Evolutionary conservation across 2,888 invertebrate species (phyloP).

Genomic region (Lasioglossum oenotherae): DNA sequence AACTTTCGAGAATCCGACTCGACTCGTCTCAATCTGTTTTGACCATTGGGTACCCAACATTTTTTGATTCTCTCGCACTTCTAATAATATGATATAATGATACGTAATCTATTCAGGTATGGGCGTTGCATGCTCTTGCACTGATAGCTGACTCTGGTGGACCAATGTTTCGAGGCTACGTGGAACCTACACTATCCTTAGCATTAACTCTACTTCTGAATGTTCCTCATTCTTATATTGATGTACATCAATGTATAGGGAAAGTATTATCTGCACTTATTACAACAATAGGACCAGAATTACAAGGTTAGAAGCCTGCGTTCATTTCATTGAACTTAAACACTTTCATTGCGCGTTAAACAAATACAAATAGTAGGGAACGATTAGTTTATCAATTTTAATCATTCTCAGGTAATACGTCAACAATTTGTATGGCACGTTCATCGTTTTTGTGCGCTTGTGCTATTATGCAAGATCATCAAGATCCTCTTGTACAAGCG

Average conservation of each 20-base stretch:
- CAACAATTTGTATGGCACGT: slow-evolving; percentile 90
- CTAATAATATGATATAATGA: too few species aligned
- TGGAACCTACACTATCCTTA: slow-evolving; percentile 96
- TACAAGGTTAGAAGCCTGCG: slow-evolving; percentile 89
- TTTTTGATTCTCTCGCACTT: too few species aligned
- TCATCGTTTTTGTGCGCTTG: slow-evolving; percentile 96
- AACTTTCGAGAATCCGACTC: too few species aligned
- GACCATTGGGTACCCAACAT: too few species aligned
- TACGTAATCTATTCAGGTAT: slow-evolving; percentile 87
- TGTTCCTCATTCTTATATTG: slow-evolving; percentile 95
- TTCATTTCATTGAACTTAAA: neutral
- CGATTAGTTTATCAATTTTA: neutral
- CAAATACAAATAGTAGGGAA: neutral
- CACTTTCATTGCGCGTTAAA: neutral
- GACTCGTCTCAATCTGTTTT: too few species aligned
- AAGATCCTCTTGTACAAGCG: slow-evolving; percentile 96
- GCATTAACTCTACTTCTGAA: slow-evolving; percentile 95
- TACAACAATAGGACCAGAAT: slow-evolving; percentile 98
- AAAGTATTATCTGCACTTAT: slow-evolving; percentile 97
- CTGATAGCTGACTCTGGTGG: slow-evolving; percentile 99
- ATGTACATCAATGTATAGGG: slow-evolving; percentile 97
- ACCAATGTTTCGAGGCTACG: slow-evolving; percentile 99
- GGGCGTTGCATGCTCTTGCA: slow-evolving; percentile 98
- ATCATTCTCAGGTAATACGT: slow-evolving; percentile 87
- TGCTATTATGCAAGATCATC: slow-evolving; percentile 95